Percentiles rank a stretch among this genome's conserved stretches.
These are phyloP conservation scores for Oenanthe melanoleuca DNA, from an alignment of 2,113 vertebrate genomes.

Conservation along the genomic window DNA sequence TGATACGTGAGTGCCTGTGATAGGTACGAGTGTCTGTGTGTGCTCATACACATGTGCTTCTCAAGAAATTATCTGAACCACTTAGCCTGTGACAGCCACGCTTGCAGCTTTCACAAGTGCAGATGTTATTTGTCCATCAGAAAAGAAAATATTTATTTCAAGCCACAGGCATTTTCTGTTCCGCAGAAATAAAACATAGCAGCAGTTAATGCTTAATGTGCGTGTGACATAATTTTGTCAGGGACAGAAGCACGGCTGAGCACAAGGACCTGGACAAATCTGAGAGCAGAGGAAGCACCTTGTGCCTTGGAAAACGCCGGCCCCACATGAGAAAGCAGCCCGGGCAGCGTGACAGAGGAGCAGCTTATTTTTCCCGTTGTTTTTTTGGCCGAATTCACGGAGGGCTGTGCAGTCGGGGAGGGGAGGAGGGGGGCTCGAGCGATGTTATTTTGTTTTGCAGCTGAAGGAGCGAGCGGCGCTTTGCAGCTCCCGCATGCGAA, in stretches of 20 bases:
- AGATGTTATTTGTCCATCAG: constrained; percentile 76
- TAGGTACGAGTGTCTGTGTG: not conserved
- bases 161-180: constrained; percentile 66
- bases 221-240: constrained; percentile 19
- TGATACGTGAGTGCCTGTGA: not conserved
- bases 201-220: constrained; percentile 66
- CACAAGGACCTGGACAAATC: not conserved
- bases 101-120: constrained; percentile 59
- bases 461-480: constrained; percentile 42
- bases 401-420: not conserved
- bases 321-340: not conserved
- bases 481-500: constrained; percentile 50
- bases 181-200: constrained; percentile 51
- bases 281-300: not conserved
- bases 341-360: not conserved
- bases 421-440: too few relatives aligned
- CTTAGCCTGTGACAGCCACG: constrained; percentile 57
- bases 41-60: constrained; percentile 26
- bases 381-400: not conserved
- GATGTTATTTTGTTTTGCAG: not conserved
- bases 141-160: constrained; percentile 75
- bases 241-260: not conserved
- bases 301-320: rapidly evolving
- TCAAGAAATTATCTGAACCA: constrained; percentile 54
- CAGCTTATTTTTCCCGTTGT: not conserved